Percentiles rank a stretch among this genome's conserved stretches.
Evolutionary conservation across 2,888 invertebrate species (phyloP).

Genomic region (Mimachlamys varia): DNA sequence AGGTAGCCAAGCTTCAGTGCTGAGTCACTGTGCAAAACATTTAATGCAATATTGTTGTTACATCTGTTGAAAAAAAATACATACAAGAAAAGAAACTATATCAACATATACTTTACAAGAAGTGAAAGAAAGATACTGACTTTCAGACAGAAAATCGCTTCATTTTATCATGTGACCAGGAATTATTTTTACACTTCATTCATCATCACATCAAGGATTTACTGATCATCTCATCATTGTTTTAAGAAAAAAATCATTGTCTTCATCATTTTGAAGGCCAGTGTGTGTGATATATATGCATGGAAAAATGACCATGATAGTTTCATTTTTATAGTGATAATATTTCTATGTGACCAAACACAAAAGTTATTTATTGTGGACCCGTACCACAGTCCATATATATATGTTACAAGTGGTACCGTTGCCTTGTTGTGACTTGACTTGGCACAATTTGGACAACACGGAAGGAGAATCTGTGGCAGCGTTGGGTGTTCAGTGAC

Average conservation of each 20-base stretch:
- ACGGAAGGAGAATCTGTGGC: neutral
- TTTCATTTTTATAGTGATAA: conserved; percentile 28
- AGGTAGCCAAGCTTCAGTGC: conserved; percentile 54
- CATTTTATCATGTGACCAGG: conserved; percentile 10
- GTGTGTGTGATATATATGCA: conserved; percentile 29
- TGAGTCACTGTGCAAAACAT: conserved; percentile 9
- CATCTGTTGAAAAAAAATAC: conserved; percentile 7
- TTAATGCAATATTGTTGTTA: conserved; percentile 34
- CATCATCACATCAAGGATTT: conserved; percentile 32
- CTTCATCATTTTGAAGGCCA: conserved; percentile 33
- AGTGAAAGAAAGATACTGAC: conserved; percentile 19
- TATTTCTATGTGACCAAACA: conserved; percentile 1
- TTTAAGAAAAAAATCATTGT: conserved; percentile 32
- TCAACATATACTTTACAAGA: neutral
- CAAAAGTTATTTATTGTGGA: conserved; percentile 25
- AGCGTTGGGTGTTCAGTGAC: neutral
- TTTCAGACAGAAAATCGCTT: neutral
- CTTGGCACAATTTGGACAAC: neutral
- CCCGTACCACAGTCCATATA: neutral
- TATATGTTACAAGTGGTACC: conserved; percentile 19
- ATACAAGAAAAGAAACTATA: conserved; percentile 2
- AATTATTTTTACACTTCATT: conserved; percentile 34
- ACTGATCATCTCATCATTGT: conserved; percentile 13
- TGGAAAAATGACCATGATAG: conserved; percentile 29
- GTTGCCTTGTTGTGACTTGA: neutral